Evolutionary conservation across 1,140 invertebrate genomes (phyloP), one percentile per base, ranked within the genome.

Genomic region (Condylostylus longicornis): DNA sequence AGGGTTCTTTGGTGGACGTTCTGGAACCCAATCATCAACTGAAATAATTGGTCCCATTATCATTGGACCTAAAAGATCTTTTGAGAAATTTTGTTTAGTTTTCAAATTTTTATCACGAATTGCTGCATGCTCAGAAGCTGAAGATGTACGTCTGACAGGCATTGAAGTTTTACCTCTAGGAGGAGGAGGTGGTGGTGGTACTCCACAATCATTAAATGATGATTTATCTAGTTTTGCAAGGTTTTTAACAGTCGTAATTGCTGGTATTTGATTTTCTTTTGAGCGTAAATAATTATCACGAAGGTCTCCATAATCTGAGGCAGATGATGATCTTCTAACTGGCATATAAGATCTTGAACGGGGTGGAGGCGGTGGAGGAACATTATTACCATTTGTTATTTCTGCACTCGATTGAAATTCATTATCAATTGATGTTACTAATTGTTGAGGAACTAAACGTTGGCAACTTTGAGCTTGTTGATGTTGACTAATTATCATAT

Each of bases 1-100:
- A 1, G 79, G 77, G 53, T 82, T 82, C 57, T 84, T 84, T 5
- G 69, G 69, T 23, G 69, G 69, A 23, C 67, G 60, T 44, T 83
- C 79, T 1, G 80, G 80, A 0, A 77, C 74, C 70, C 73, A 78
- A 42, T 77, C 74, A 40, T 77, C 75, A 12, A 77, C 61, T 1
- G 70, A 74, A 43, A 77, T 76, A 1, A 71, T 63, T 0, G 71
- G 69, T 2, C 75, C 75, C 5, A 77, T 56, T 13, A 77, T 76
- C 5, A 77, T 64, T 0, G 74, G 73, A 0, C 74, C 74, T 3
- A 73, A 38, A 6, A 72, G 44, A 45, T 71, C 71, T 5, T 69
- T 67, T 0, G 72, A 72, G 1, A 75, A 46, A 35, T 35, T 15
- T 19, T 40, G 38, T 27, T 22, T 31, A 31, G 35, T 8, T 17